A percentile compares a stretch with the other conserved stretches of the same genome.
Evolutionary conservation across 2,797 vertebrate genomes (phyloP).

Genomic region (Bufotes viridis): DNA sequence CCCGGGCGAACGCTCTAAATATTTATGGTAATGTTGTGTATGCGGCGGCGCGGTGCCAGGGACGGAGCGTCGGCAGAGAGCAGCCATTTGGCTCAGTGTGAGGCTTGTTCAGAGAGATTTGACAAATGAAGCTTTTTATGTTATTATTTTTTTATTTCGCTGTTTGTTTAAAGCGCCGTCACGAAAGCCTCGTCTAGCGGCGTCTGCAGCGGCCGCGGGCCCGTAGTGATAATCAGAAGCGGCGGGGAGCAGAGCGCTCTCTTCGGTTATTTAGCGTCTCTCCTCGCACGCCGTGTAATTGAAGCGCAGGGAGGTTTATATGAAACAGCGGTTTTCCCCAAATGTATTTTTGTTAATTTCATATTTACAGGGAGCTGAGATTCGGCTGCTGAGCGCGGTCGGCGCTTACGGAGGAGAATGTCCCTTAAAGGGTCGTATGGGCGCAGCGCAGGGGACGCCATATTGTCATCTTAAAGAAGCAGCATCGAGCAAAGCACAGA

Average conservation of each 20-base stretch:
- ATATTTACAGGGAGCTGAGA: not conserved
- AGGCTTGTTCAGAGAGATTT: conserved; percentile 32
- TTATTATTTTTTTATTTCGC: not conserved
- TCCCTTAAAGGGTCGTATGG: not conserved
- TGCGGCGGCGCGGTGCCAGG: conserved; percentile 7
- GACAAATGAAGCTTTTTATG: conserved; percentile 24
- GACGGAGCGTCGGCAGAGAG: conserved; percentile 2
- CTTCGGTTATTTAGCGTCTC: too few relatives aligned
- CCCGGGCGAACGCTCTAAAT: conserved; percentile 11
- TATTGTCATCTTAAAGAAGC: not conserved
- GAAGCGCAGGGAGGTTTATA: not conserved
- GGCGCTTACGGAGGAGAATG: not conserved
- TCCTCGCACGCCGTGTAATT: not conserved
- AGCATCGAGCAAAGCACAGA: too few relatives aligned
- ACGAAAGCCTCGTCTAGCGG: not conserved
- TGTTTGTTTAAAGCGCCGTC: conserved; percentile 40
- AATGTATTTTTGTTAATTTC: not conserved
- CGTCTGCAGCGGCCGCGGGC: not conserved
- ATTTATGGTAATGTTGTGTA: conserved; percentile 29
- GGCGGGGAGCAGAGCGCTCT: not conserved
- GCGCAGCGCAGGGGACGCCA: not conserved
- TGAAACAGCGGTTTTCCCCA: not conserved
- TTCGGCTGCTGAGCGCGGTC: not conserved
- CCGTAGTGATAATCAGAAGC: not conserved
- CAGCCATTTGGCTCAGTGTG: conserved; percentile 41